phyloP scores from a whole-genome alignment of 2,797 vertebrate genomes.

The Urophycis tenuis region DNA sequence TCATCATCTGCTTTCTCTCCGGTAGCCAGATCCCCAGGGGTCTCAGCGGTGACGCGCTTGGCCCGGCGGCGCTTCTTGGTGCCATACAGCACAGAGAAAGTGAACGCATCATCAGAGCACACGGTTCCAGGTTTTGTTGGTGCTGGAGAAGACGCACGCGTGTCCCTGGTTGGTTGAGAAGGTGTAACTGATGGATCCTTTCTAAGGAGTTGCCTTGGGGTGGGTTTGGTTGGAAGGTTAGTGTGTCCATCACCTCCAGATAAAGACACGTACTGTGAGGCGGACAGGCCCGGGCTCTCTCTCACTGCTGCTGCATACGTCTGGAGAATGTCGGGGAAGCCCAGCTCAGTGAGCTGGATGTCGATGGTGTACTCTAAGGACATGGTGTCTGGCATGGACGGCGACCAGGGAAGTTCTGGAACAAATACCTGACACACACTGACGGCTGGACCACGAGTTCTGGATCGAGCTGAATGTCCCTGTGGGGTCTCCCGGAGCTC shows the following conservation, averaged over 20 bases:
- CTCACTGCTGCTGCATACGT: constrained; percentile 20
- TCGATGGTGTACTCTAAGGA: constrained; percentile 73
- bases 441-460: background rate
- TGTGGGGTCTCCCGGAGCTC: too few relatives aligned
- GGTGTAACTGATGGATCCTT: background rate
- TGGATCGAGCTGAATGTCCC: background rate
- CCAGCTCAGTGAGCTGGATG: constrained; percentile 72
- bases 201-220: constrained; percentile 5
- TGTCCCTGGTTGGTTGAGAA: background rate
- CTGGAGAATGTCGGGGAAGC: constrained; percentile 56
- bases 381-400: constrained; percentile 50
- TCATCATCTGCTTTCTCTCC: background rate
- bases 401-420: background rate
- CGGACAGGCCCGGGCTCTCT: constrained; percentile 24
- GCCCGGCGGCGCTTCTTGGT: background rate
- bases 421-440: too few relatives aligned
- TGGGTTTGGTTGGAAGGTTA: constrained; percentile 6
- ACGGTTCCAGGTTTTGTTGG: background rate
- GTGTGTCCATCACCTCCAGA: constrained; percentile 11
- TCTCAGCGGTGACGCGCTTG: too few relatives aligned
- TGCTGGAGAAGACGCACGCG: background rate
- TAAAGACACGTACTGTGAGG: constrained; percentile 20
- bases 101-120: background rate
- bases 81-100: background rate
- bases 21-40: background rate